Conservation (phyloP, 2,113 vertebrate species). For the Poicephalus gulielmi region DNA sequence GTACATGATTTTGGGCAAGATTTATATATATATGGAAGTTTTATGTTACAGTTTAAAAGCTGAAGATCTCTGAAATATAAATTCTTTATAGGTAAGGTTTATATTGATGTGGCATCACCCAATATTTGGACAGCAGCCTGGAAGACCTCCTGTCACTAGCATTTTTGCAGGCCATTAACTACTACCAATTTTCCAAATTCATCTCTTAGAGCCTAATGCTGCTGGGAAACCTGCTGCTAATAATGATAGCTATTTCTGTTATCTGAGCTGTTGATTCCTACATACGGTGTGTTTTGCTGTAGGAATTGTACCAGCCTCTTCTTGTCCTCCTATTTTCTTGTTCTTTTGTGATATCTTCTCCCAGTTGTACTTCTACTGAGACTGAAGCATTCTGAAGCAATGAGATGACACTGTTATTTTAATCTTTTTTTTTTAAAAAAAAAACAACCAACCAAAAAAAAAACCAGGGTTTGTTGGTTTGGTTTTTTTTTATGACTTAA, state of each 20-base stretch:
- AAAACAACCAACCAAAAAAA: neutral
- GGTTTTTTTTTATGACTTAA: neutral
- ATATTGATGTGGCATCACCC: neutral
- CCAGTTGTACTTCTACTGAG: neutral
- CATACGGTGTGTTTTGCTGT: neutral
- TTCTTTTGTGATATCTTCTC: neutral
- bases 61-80: neutral
- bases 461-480: too few species aligned
- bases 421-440: too few species aligned
- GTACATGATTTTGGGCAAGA: neutral
- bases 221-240: neutral
- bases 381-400: neutral
- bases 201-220: neutral
- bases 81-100: neutral
- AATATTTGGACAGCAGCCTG: neutral
- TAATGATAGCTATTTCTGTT: neutral
- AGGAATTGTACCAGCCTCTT: neutral
- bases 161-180: conserved; percentile 1
- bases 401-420: neutral
- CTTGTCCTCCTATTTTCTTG: neutral
- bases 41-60: neutral
- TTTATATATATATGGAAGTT: neutral
- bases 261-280: neutral
- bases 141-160: neutral
- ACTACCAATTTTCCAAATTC: conserved; percentile 18